Base-by-base conservation (phyloP, 2,113 vertebrate species). In the Rhagologus leucostigma region DNA sequence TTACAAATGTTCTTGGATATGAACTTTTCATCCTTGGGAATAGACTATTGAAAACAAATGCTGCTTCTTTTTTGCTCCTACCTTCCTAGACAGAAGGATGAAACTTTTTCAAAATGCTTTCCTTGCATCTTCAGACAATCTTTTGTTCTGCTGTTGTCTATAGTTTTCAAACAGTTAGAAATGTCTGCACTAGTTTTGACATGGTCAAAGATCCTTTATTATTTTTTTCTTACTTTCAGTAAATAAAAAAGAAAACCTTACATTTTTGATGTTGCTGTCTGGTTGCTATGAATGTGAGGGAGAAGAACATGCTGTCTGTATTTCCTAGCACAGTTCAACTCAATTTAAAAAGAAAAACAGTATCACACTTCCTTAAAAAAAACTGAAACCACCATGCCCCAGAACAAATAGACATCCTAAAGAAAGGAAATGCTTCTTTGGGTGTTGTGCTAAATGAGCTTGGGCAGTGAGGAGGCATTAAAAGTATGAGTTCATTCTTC, bases 131-230 rank as follows among this genome's bases (percentile, higher is more conserved):
- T 97, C 85, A 93, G 73, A 84, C 56, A 94, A 23, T 91, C 84
- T 97, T 90, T 97, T 97, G 74, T 98, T 97, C 97, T 96, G 52
- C 68, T 96, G 65, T 89, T 95, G 70, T 97, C 92, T 95, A 13
- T 52, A 77, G 59, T 89, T 97, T 97, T 97, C 95, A 96, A 96
- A 97, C 83, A 75, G 68, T 93, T 93, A 91, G 86, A 95, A 95
- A 90, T 92, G 78, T 73, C 73, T 96, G 68, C 35, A 55, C 84
- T 90, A 23, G 68, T 85, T 96, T 96, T 96, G 79, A 94, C 73
- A 68, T 68, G 84, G 94, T 87, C 94, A 90, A 65, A 74, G 52
- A n/a, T 57, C 8, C 30, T 81, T 87, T 77, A 16, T 63, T 67
- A 1, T 49, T 77, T 37, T 35, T 60, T 47, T 10, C 18, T 49